phyloP scores from a whole-genome alignment of 2,113 vertebrate genomes.

The Scomber japonicus region DNA sequence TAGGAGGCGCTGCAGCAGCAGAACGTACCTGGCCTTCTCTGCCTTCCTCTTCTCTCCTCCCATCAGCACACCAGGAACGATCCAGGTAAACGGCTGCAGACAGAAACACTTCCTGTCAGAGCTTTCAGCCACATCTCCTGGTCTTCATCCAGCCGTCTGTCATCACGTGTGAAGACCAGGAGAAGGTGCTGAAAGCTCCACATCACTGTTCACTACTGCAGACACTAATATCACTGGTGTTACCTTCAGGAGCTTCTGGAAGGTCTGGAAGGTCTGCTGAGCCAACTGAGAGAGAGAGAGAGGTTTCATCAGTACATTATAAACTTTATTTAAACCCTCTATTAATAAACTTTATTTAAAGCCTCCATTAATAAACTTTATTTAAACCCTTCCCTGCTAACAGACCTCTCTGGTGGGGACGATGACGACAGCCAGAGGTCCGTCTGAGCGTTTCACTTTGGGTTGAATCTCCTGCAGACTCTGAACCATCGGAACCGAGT shows the following conservation, averaged over 20 bases:
- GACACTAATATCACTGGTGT: not conserved
- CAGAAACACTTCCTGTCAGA: not conserved
- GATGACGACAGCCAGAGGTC: slow-evolving; percentile 92
- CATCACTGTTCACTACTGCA: too few species aligned
- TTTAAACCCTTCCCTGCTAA: too few species aligned
- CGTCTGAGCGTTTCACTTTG: slow-evolving; percentile 92
- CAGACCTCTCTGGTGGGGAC: slow-evolving; percentile 97
- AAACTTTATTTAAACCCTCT: too few species aligned
- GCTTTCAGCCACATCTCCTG: too few species aligned
- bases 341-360: too few species aligned
- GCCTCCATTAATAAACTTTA: too few species aligned
- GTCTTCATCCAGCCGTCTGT: too few species aligned
- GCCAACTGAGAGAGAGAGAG: slow-evolving; percentile 86
- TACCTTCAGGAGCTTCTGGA: slow-evolving; percentile 90
- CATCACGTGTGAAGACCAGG: too few species aligned
- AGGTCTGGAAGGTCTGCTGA: slow-evolving; percentile 91
- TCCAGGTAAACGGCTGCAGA: slow-evolving; percentile 94
- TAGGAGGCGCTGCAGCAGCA: too few species aligned
- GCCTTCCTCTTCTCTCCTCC: slow-evolving; percentile 98
- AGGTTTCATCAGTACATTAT: not conserved
- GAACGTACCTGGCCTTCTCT: slow-evolving; percentile 93
- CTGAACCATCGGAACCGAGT: slow-evolving; percentile 93
- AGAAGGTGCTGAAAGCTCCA: too few species aligned
- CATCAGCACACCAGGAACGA: slow-evolving; percentile 98
- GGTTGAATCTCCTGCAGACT: slow-evolving; percentile 87